Percentiles rank a stretch among this genome's conserved stretches.
These are phyloP conservation scores for Vultur gryphus DNA, from an alignment of 2,797 vertebrate genomes.

Conservation along the genomic window DNA sequence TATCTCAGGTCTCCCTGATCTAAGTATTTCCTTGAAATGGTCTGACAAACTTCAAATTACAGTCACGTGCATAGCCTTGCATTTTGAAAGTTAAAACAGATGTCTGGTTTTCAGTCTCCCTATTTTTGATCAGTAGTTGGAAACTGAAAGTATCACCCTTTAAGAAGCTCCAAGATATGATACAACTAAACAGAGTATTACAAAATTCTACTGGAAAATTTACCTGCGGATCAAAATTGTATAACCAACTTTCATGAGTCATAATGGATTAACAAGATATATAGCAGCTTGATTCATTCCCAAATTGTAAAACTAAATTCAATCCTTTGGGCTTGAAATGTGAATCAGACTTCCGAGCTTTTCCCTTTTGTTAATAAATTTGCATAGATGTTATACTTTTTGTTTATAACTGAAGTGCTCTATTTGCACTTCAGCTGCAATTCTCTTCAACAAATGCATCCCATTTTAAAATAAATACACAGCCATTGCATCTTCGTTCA, in stretches of 20 bases:
- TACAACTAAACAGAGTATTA: not conserved
- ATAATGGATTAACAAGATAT: not conserved
- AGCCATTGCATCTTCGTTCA: not conserved
- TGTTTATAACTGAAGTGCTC: not conserved
- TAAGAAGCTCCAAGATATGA: not conserved
- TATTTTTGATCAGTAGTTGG: not conserved
- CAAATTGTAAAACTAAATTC: not conserved
- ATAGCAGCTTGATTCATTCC: not conserved
- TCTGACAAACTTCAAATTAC: not conserved
- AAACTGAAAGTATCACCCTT: not conserved
- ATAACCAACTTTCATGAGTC: not conserved
- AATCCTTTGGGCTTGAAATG: not conserved
- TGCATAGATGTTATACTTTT: not conserved
- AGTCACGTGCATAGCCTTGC: not conserved
- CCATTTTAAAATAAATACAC: not conserved
- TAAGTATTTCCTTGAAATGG: not conserved
- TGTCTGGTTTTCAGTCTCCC: not conserved
- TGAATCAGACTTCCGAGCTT: not conserved
- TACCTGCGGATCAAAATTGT: not conserved
- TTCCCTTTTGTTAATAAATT: not conserved
- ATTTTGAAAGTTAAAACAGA: not conserved
- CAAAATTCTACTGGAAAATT: not conserved
- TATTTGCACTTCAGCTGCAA: not conserved
- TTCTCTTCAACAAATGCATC: not conserved
- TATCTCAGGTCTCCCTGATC: not conserved